Conservation (phyloP, 2,797 vertebrate species). For the Hemitrygon akajei region DNA sequence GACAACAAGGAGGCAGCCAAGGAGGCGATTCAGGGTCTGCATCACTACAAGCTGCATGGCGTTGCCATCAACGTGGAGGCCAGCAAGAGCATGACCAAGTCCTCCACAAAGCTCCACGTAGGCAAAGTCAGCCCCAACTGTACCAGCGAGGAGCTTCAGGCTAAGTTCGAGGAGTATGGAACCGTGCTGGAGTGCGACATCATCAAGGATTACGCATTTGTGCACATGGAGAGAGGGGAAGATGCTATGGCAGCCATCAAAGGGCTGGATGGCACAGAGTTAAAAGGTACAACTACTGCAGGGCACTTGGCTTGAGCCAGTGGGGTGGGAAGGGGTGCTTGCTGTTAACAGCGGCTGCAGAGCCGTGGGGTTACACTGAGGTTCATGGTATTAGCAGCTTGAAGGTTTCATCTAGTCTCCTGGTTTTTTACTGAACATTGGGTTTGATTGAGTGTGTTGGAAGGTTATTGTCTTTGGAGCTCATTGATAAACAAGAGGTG, state of each 20-base stretch:
- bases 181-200: conserved; percentile 89
- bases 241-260: conserved; percentile 92
- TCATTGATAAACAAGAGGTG: too few relatives aligned
- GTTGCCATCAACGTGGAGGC: conserved; percentile 88
- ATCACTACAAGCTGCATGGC: conserved; percentile 85
- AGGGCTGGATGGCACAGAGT: conserved; percentile 88
- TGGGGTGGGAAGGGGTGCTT: neutral
- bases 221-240: conserved; percentile 98
- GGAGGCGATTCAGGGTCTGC: conserved; percentile 84
- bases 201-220: conserved; percentile 95
- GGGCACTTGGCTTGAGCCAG: neutral
- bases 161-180: conserved; percentile 88
- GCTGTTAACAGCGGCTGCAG: too few relatives aligned
- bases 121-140: conserved; percentile 78
- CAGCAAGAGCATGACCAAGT: conserved; percentile 80
- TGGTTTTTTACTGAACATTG: neutral
- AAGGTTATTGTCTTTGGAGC: too few relatives aligned
- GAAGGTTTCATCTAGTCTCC: neutral
- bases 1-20: conserved; percentile 81
- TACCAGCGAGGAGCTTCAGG: conserved; percentile 83
- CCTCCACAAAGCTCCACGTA: conserved; percentile 90
- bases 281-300: conserved; percentile 65
- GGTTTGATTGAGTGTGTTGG: neutral
- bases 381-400: too few relatives aligned
- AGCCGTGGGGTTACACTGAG: neutral